phyloP scores from a whole-genome alignment of 2,888 invertebrate species.

The Kryphioiulus occultus region DNA sequence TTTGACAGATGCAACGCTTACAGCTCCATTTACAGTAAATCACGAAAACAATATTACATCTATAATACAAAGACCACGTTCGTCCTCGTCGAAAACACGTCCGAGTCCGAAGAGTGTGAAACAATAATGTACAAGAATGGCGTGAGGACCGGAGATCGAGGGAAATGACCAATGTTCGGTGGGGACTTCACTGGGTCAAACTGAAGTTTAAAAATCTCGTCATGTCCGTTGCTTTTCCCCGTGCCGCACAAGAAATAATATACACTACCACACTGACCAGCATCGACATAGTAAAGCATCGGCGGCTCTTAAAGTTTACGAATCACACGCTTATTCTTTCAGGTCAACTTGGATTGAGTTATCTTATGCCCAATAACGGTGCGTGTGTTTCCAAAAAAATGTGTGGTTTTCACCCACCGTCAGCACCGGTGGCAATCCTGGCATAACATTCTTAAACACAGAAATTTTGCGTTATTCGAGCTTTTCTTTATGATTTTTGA shows the following conservation, averaged over 20 bases:
- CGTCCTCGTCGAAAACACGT: neutral
- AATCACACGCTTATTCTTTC: neutral
- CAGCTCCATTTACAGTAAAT: neutral
- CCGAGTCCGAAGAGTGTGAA: neutral
- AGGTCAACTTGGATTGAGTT: neutral
- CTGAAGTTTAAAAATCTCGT: neutral
- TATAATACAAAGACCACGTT: constrained; percentile 23
- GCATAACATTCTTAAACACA: no score
- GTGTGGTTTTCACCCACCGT: no score
- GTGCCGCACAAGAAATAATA: neutral
- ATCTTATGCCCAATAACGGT: neutral
- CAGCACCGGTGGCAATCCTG: no score
- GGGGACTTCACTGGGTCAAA: neutral
- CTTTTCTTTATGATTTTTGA: no score
- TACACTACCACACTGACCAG: constrained; percentile 13
- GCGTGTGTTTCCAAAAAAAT: no score
- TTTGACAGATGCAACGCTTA: neutral
- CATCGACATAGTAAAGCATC: neutral
- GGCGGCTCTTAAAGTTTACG: neutral
- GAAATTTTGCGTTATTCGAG: no score
- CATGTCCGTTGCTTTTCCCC: neutral
- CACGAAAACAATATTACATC: constrained; percentile 15
- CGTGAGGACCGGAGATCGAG: neutral
- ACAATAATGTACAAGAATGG: constrained; percentile 23
- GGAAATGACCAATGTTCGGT: neutral